phyloP scores from a whole-genome alignment of 35 echinoderm and acorn worm species.

The Strongylocentrotus purpuratus region DNA sequence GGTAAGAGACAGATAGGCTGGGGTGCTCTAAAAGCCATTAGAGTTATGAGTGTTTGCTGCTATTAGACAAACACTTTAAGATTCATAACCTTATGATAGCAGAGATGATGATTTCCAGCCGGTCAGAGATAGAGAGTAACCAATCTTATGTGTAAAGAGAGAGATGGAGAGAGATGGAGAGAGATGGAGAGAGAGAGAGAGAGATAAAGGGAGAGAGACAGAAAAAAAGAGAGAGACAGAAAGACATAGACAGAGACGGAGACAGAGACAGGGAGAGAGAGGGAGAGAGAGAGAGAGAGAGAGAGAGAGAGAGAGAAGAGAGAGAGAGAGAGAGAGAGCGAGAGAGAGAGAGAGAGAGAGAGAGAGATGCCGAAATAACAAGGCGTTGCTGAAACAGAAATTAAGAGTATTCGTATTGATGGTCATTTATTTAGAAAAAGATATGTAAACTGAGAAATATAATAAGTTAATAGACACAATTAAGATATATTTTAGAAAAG shows the following conservation, averaged over 20 bases:
- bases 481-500: no score
- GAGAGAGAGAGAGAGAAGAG: not conserved
- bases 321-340: no score
- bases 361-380: no score
- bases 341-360: no score
- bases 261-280: not conserved
- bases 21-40: not conserved
- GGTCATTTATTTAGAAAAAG: no score
- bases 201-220: not conserved
- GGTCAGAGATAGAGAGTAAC: not conserved
- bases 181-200: not conserved
- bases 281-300: not conserved
- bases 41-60: slow-evolving; percentile 10
- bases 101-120: not conserved
- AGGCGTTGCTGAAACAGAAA: no score
- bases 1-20: not conserved
- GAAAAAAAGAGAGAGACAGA: not conserved
- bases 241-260: no score
- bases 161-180: not conserved
- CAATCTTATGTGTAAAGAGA: not conserved
- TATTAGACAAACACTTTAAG: slow-evolving; percentile 11
- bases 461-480: no score
- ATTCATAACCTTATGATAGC: slow-evolving; percentile 12
- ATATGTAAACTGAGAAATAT: no score
- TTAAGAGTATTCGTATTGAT: no score